phyloP scores from a whole-genome alignment of 2,797 vertebrate species.

The Rhabdophis nuchalis region DNA sequence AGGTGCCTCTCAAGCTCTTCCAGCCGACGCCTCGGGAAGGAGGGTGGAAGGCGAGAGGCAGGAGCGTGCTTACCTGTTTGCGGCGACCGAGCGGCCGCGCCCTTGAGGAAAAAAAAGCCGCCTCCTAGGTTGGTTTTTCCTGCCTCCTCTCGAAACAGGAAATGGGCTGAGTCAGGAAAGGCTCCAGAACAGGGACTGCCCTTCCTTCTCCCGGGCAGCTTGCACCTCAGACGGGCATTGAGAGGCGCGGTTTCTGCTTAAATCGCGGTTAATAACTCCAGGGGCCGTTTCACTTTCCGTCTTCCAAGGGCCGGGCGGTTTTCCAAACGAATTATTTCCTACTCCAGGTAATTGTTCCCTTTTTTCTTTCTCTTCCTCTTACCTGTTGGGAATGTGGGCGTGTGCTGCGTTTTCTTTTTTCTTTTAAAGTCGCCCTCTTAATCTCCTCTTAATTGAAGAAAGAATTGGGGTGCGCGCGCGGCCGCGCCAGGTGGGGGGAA shows the following conservation, averaged over 20 bases:
- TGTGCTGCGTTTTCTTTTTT: neutral
- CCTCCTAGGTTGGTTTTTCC: neutral
- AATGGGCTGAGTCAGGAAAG: slow-evolving; percentile 52
- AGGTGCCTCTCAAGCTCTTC: too few relatives aligned
- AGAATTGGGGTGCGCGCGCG: neutral
- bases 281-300: neutral
- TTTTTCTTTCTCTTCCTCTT: neutral
- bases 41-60: neutral
- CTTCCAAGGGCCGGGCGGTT: neutral
- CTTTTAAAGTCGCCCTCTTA: neutral
- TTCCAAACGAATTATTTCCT: neutral
- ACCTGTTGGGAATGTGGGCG: neutral
- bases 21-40: neutral
- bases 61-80: slow-evolving; percentile 1
- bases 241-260: slow-evolving; percentile 21
- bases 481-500: neutral
- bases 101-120: neutral
- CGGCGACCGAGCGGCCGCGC: neutral
- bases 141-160: slow-evolving; percentile 50
- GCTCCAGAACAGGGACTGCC: neutral
- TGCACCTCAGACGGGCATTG: neutral
- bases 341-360: slow-evolving; percentile 45
- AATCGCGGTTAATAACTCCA: neutral
- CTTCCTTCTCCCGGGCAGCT: neutral
- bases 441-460: neutral